Base-by-base conservation (phyloP, 2,888 invertebrate species). In the Agrilus biguttatus region DNA sequence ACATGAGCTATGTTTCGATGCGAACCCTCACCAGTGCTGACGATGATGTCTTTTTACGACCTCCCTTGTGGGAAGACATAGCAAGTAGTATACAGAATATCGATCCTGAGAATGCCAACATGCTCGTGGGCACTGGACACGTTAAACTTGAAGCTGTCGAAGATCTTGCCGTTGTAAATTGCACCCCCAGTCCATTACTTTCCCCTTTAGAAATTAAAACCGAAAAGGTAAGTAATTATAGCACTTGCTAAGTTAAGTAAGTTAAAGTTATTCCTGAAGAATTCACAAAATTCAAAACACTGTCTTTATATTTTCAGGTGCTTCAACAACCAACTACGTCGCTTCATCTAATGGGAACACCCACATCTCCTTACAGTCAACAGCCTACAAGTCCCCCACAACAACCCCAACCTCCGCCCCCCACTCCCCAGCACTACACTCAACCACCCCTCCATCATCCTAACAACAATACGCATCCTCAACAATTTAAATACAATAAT, bases 51-150 rank as follows among this genome's bases (percentile, higher is more conserved):
- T 89, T 86, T 69, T 78, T 87, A 53, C 80, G 87, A 56, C 88
- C 89, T 37, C 85, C 87, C 32, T 74, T 89, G 36, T 90, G 90
- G 90, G 89, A 90, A 69, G 89, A 90, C 71, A 88, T 90, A 62
- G 83, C 88, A 51, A 85, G 86, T 64, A 87, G 87, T 59, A 87
- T 89, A 67, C 80, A 87, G 62, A 89, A 88, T 66, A 81, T 89
- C 60, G 89, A 90, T 64, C 86, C 88, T 23, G 88, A 88, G 65
- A 89, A 89, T 63, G 87, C 88, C 42, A 83, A 86, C 58, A 87
- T 88, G 84, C 70, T 88, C 54, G 76, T 88, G 51, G 79, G 82
- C 49, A 73, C 80, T 42, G 74, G 77, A 4, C 84, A 84, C 62
- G 82, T 87, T 54, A 87, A 87, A 66, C 72, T 86, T 64, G 86